Evolutionary conservation across 2,113 vertebrate species (phyloP).

Genomic region (Dromas ardeola): DNA sequence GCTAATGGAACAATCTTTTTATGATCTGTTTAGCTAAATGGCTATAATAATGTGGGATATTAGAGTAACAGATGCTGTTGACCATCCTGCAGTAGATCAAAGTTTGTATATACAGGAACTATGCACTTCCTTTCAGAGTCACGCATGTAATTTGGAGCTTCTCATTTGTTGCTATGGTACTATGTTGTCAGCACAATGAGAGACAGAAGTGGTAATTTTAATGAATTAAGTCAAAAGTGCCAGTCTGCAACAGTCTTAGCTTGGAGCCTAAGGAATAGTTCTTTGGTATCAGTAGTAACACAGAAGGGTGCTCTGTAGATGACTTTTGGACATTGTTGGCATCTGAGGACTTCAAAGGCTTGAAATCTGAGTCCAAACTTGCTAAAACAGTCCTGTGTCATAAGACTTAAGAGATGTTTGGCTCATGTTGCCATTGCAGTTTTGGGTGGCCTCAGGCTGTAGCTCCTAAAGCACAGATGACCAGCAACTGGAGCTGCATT

Average conservation of each 20-base stretch:
- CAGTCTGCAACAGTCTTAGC: not conserved
- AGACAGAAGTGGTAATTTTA: not conserved
- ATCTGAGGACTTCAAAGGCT: not conserved
- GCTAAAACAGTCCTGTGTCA: not conserved
- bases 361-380: not conserved
- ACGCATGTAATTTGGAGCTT: not conserved
- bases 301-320: not conserved
- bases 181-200: not conserved
- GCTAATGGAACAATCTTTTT: constrained; percentile 6
- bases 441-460: not conserved
- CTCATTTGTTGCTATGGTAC: constrained; percentile 37
- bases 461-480: not conserved
- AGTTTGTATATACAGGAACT: constrained; percentile 16
- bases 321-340: not conserved
- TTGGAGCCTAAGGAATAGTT: not conserved
- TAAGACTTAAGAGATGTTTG: not conserved
- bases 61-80: constrained; percentile 45
- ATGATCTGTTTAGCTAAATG: constrained; percentile 50
- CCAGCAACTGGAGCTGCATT: not conserved
- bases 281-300: not conserved
- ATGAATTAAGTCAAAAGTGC: not conserved
- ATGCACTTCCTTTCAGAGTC: constrained; percentile 32
- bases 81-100: constrained; percentile 31
- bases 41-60: constrained; percentile 17
- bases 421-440: accelerated